Percentiles rank a stretch among this genome's conserved stretches.
These are phyloP conservation scores for Gambusia holbrooki DNA, from an alignment of 2,113 vertebrate genomes.

Conservation along the genomic window DNA sequence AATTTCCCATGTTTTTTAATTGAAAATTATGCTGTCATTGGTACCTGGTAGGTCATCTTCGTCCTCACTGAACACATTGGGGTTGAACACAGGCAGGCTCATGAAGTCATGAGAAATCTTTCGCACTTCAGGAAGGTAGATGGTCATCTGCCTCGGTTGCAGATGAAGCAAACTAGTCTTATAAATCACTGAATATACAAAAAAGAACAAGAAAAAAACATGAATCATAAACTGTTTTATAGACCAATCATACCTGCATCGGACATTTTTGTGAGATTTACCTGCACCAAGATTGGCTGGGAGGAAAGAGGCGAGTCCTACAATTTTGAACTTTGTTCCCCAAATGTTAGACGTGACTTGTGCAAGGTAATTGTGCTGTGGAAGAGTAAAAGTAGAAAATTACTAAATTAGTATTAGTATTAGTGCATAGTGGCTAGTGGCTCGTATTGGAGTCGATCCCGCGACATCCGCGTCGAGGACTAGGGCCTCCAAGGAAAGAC, in stretches of 20 bases:
- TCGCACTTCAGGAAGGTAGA: conserved; percentile 96
- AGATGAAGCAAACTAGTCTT: conserved; percentile 98
- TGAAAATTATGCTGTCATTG: conserved; percentile 11
- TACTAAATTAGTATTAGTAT: neutral
- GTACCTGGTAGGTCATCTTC: conserved; percentile 97
- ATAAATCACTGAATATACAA: conserved; percentile 88
- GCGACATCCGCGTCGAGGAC: too few relatives aligned
- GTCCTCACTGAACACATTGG: conserved; percentile 98
- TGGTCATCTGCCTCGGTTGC: conserved; percentile 98
- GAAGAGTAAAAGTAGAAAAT: conserved; percentile 33
- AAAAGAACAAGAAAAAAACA: neutral
- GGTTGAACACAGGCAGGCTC: conserved; percentile 95
- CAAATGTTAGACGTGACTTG: conserved; percentile 99
- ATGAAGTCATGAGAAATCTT: conserved; percentile 97
- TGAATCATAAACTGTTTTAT: neutral
- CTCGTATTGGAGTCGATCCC: too few relatives aligned
- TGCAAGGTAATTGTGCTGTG: conserved; percentile 97
- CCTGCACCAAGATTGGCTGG: conserved; percentile 98
- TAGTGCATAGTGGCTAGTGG: too few relatives aligned
- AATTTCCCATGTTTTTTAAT: neutral
- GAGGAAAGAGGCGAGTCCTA: conserved; percentile 96
- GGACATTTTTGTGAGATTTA: conserved; percentile 62
- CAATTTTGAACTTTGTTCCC: conserved; percentile 99
- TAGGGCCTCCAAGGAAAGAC: too few relatives aligned
- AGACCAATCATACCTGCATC: neutral